phyloP scores from a whole-genome alignment of 2,888 invertebrate genomes.

The Nemoura dubitans region DNA sequence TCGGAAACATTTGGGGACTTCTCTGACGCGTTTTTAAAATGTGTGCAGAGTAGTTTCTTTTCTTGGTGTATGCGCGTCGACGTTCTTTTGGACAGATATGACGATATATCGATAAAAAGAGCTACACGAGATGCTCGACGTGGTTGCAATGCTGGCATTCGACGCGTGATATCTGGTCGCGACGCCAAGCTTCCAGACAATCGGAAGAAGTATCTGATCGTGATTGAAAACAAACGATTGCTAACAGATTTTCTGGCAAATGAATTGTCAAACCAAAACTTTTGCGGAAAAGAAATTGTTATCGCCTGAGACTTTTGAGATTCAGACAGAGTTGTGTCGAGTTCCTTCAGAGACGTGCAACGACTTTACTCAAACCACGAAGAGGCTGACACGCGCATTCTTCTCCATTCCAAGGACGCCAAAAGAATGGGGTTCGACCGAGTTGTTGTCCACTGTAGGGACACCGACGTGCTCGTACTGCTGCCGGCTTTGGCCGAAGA shows the following conservation, averaged over 20 bases:
- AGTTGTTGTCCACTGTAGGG: too few relatives aligned
- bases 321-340: too few relatives aligned
- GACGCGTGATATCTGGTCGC: background rate
- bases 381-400: background rate
- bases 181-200: background rate
- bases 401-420: constrained; percentile 1
- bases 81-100: too few relatives aligned
- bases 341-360: background rate
- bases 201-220: background rate
- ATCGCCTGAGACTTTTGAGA: too few relatives aligned
- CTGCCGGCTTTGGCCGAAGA: too few relatives aligned
- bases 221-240: background rate
- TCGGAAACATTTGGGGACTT: background rate
- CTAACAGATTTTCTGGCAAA: background rate
- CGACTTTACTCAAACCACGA: background rate
- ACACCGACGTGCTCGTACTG: too few relatives aligned
- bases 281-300: too few relatives aligned
- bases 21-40: background rate
- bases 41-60: too few relatives aligned
- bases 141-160: background rate
- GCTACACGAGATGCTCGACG: background rate
- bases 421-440: too few relatives aligned
- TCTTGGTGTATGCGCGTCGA: too few relatives aligned
- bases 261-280: background rate
- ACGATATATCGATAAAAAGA: too few relatives aligned